Base-by-base conservation (phyloP, 2,113 vertebrate genomes). In the Catagonus wagneri region DNA sequence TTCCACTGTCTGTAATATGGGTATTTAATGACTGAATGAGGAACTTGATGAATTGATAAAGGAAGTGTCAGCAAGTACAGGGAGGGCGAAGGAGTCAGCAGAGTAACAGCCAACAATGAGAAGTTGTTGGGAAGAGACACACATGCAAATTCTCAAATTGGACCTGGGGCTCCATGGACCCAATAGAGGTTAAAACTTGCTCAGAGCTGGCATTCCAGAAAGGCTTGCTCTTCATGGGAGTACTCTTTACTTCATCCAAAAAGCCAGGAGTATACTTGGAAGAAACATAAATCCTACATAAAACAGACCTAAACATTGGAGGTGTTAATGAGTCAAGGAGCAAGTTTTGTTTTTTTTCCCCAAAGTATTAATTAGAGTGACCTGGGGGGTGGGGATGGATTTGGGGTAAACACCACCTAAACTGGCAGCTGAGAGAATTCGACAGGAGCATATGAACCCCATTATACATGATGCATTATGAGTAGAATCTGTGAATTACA, bases 391-490 rank as follows among this genome's bases (percentile, higher is more conserved):
- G 44, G 66, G 44, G 13, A 78, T 88, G 5, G 25, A 72, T 83
- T 97, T 96, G 52, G 89, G 56, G 56, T 95, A 78, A 96, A 94
- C 61, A 95, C 58, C 56, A 97, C 68, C 76, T 95, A 95, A 54
- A 84, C n/a, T 95, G 90, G 92, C 52, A 95, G 71, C 75, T 94
- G 66, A 93, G 32, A 96, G 80, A 96, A 94, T 91, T 74, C 86
- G 20, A 93, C 52, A 89, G 58, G 60, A 85, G 54, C 71, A 90
- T 92, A 25, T 83, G 65, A 92, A 61, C 6, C 34, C 78, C 32
- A 76, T 94, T 93, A 89, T 81, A 58, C 83, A 93, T 76, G 20
- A 78, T 34, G n/a, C 50, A 52, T 84, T 96, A 80, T 83, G 69
- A 93, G 69, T 52, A 32, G 52, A 89, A 89, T 93, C 34, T 86